Evolutionary conservation across 1,140 invertebrate genomes (phyloP).

Genomic region (Apis laboriosa): DNA sequence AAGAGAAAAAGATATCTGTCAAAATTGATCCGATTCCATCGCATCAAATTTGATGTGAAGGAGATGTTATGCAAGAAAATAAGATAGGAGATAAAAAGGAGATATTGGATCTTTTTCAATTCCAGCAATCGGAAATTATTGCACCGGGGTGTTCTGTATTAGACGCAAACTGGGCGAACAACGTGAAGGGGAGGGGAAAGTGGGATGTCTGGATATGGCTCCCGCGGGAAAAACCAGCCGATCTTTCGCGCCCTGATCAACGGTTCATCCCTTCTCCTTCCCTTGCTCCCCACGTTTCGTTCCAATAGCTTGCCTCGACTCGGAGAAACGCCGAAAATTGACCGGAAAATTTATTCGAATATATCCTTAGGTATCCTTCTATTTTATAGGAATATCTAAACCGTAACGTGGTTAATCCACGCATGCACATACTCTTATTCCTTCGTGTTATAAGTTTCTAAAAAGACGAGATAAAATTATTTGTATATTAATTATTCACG

Average conservation of each 20-base stretch:
- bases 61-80: too few species aligned
- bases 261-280: neutral
- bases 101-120: neutral
- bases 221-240: conserved; percentile 39
- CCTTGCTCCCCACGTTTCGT: neutral
- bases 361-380: too few species aligned
- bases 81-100: too few species aligned
- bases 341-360: conserved; percentile 8
- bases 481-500: too few species aligned
- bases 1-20: too few species aligned
- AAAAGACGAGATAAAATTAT: too few species aligned
- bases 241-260: conserved; percentile 28
- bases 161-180: conserved; percentile 20
- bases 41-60: too few species aligned
- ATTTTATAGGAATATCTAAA: too few species aligned
- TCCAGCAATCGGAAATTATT: neutral
- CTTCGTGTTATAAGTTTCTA: neutral
- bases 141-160: conserved; percentile 18
- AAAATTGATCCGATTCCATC: too few species aligned
- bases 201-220: conserved; percentile 44
- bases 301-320: neutral
- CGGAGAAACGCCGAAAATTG: neutral
- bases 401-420: neutral
- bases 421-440: too few species aligned
- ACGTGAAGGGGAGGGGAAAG: conserved; percentile 3